Evolutionary conservation across 1,140 invertebrate species (phyloP).

Genomic region (Drosophila teissieri): DNA sequence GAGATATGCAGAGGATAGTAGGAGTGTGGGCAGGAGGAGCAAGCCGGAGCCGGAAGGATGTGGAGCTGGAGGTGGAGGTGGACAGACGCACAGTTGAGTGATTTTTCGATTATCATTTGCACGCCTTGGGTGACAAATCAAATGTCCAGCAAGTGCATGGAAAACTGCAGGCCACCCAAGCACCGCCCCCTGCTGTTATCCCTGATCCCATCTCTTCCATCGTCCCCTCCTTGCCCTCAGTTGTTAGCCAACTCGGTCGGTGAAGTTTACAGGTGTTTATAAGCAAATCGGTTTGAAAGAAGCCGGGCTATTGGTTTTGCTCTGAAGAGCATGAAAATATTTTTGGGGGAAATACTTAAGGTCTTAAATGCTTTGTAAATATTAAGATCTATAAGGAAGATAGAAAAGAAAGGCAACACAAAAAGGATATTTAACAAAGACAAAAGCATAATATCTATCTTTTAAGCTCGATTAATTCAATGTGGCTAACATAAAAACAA

Average conservation of each 20-base stretch:
- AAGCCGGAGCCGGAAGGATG: background rate
- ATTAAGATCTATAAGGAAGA: background rate
- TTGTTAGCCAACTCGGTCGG: constrained; percentile 35
- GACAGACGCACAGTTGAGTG: constrained; percentile 74
- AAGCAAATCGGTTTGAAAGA: constrained; percentile 33
- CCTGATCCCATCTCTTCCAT: background rate
- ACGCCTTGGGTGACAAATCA: constrained; percentile 82
- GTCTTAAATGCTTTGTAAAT: background rate
- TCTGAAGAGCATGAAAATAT: background rate
- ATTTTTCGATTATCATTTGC: constrained; percentile 83
- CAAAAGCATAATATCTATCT: background rate
- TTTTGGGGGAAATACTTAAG: background rate
- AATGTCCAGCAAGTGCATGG: constrained; percentile 74
- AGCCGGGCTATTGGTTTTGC: background rate
- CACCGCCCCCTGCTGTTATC: background rate
- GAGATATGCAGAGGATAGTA: background rate
- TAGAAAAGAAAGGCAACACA: too few relatives aligned
- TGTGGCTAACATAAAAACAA: too few relatives aligned
- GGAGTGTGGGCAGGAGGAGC: background rate
- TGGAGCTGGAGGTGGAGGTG: constrained; percentile 17
- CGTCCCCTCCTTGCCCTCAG: background rate
- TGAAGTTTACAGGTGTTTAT: constrained; percentile 67
- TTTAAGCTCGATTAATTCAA: too few relatives aligned
- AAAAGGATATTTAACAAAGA: background rate
- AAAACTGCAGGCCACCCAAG: constrained; percentile 43